phyloP scores from a whole-genome alignment of 2,888 invertebrate genomes.

The Subacronicta megacephala region DNA sequence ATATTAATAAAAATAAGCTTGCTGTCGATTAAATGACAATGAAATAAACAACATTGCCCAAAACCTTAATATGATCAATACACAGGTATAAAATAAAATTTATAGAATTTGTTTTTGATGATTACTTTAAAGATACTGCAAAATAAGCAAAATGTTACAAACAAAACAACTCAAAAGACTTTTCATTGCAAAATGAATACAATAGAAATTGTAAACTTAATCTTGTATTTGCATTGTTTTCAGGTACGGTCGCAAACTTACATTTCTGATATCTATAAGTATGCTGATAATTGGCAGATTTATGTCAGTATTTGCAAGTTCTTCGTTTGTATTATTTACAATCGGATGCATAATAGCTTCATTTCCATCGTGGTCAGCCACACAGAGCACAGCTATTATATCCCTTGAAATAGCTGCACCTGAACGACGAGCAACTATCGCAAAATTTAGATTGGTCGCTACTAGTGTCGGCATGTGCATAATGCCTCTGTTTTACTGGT shows the following conservation, averaged over 20 bases:
- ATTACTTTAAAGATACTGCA: too few relatives aligned
- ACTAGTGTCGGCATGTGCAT: constrained; percentile 68
- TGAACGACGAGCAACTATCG: constrained; percentile 64
- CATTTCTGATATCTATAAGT: constrained; percentile 67
- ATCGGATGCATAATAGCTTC: constrained; percentile 69
- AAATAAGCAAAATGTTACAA: too few relatives aligned
- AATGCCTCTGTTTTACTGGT: constrained; percentile 74
- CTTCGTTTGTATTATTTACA: constrained; percentile 67
- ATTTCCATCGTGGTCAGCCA: constrained; percentile 72
- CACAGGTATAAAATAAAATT: too few relatives aligned
- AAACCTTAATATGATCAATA: too few relatives aligned
- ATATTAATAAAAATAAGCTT: too few relatives aligned
- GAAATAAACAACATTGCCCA: too few relatives aligned
- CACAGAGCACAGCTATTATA: constrained; percentile 70
- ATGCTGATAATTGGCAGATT: constrained; percentile 69
- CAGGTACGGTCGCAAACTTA: constrained; percentile 76
- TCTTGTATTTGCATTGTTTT: constrained; percentile 44
- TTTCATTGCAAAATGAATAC: too few relatives aligned
- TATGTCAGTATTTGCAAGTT: constrained; percentile 65
- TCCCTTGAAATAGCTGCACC: constrained; percentile 76
- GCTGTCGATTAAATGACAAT: too few relatives aligned
- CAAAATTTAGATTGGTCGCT: constrained; percentile 65
- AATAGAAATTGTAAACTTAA: not conserved
- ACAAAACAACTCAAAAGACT: too few relatives aligned
- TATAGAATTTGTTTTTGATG: too few relatives aligned